Base-by-base conservation (phyloP, 2,888 invertebrate species). In the Adelognathus sp. region DNA sequence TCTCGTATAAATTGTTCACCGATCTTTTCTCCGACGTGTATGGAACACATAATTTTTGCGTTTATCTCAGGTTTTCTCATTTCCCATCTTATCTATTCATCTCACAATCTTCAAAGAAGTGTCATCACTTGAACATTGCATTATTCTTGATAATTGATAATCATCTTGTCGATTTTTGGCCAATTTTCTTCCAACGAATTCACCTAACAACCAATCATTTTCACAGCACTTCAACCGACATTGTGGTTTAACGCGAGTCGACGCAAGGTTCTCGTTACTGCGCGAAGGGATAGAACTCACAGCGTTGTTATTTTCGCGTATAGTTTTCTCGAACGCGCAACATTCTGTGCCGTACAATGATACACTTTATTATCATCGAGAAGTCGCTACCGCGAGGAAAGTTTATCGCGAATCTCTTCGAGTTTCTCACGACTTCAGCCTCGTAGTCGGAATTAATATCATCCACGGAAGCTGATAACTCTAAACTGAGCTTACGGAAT, bases 281-380 rank as follows among this genome's bases (percentile, higher is more conserved):
- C 16, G 7, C 1, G 18, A 14, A 3, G 16, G 2, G n/a, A 36
- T 7, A 61, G 16, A 63, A 21, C 16, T 29, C 46, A 33, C n/a
- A 21, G 7, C 11, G 31, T 9, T 5, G 31, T 16, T 36, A n/a
- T 11, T 56, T 33, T 58, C n/a, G 18, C 11, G 21, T 46, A 18
- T 18, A 41, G 31, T 54, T n/a, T 50, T 58, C 58, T 54, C 56
- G 33, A 58, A 14, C 7, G 9, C n/a, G 54, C 18, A 36, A 58
- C 39, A 29, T 29, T 33, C 44, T 64, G n/a, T 56, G 41, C 14
- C 58, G 58, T 58, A 64, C 56, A 46, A 46, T 64, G 44, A 73
- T 73, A 58, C 58, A 5, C n/a, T 52, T n/a, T 73, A 66, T 73
- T 66, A 58, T 73, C 39, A 21, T 50, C 14, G 36, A 3, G 18